Evolutionary conservation across 2,797 vertebrate genomes (phyloP), one percentile per base, ranked within the genome.

Genomic region (Ispidina picta): DNA sequence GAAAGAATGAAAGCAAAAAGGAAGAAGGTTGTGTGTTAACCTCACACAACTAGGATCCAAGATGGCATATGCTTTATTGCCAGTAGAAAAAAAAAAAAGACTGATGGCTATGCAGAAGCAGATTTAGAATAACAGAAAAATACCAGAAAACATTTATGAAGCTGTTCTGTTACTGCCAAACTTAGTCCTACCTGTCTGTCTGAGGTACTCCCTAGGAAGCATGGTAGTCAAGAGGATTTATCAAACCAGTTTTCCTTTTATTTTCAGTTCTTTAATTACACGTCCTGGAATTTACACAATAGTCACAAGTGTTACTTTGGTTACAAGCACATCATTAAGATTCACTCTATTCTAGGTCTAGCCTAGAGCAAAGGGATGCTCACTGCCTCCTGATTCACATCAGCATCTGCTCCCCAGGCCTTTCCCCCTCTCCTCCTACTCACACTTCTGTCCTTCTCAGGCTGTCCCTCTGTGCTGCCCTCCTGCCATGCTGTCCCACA

Each of bases 1-100:
- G 83, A 71, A 92, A 89, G 79, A 71, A 28, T 88, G 58, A 91
- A 75, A 41, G 64, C 51, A 29, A 86, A 76, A 91, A 89, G 69
- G n/a, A 83, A 72, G 37, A 83, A 64, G 23, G 35, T 64, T 83
- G 31, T 84, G 14, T 68, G 43, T 68, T 92, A 79, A 56, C 69
- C 68, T 91, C 43, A n/a, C 12, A 15, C 63, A 89, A 73, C 37
- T 63, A 78, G 58, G 33, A 86, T 93, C 76, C 49, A 68, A 79
- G 49, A 31, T 3, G 15, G 35, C 54, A 20, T 33, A 55, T 54
- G 71, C 22, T 60, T 69, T 88, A 68, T n/a, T 22, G 44, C 62
- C 54, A 48, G 37, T 49, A 64, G 44, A 37, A 37, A 37, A 37
- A 37, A 41, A 16, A 25, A 29, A 29, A 90, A 65, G 70, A 23